Base-by-base conservation (phyloP, 1,140 invertebrate genomes). In the Diabrotica virgifera region DNA sequence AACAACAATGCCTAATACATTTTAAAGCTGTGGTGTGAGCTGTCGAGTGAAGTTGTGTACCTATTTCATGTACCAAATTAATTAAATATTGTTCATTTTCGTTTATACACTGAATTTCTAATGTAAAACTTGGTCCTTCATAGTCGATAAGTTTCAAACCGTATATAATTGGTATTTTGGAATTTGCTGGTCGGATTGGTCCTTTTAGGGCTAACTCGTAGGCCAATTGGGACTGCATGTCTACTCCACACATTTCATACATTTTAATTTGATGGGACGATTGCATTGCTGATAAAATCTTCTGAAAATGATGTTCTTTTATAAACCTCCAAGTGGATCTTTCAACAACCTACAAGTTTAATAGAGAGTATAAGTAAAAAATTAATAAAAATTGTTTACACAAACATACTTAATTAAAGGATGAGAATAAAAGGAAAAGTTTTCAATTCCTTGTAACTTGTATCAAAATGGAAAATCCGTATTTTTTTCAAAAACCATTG, bases 71-170 rank as follows among this genome's bases (percentile, higher is more conserved):
- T 6, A 97, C 78, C 9, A 97, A 69, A 6, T 84, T 81, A 73
- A 84, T 86, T 8, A 97, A 77, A 76, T 90, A 96, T 13, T 83
- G 79, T 65, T 90, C 87, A 67, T 85, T 83, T 81, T 95, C 93
- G 79, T 96, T 95, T 37, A 95, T 87, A 56, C 87, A 86, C 68
- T 94, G 89, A 13, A 97, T 80, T 83, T 97, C 94, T 74, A 98
- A 76, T n/a, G 88, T 90, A 76, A 98, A 97, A 71, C 92, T 80
- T 5, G 95, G 95, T 51, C 86, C 83, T 5, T 88, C 78, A 78
- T 94, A 97, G 62, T 91, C 77, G 14, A 91, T 84, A 79, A 93
- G 90, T 80, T 90, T 92, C n/a, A 97, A 85, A 13, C 88, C 87
- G 81, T 97, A 98, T 37, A 98, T 75, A 9, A 97, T 78, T 2